phyloP scores from a whole-genome alignment of 2,113 vertebrate species.

The Leucopternis melanops region DNA sequence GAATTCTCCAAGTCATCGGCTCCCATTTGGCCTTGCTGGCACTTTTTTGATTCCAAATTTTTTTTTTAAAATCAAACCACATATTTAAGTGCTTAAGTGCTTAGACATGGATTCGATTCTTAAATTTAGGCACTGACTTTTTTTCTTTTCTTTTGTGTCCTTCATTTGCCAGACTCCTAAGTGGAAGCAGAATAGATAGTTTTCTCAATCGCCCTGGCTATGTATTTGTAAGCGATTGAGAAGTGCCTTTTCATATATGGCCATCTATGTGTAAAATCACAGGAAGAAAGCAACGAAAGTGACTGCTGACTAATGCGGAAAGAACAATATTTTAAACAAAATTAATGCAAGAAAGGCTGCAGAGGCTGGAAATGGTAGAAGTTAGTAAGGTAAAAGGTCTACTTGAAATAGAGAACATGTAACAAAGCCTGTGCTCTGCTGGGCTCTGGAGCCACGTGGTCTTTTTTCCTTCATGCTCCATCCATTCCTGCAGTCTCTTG shows the following conservation, averaged over 20 bases:
- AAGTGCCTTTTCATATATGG: not conserved
- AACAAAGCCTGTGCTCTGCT: not conserved
- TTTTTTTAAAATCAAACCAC: not conserved
- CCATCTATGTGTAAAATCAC: not conserved
- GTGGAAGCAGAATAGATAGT: not conserved
- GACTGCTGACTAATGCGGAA: not conserved
- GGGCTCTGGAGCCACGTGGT: not conserved
- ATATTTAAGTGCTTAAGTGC: constrained; percentile 24
- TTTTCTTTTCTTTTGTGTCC: not conserved
- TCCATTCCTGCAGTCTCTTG: not conserved
- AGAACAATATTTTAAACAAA: not conserved
- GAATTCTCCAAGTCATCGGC: not conserved
- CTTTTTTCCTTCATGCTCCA: not conserved
- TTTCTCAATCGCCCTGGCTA: not conserved
- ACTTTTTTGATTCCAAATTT: not conserved
- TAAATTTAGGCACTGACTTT: not conserved
- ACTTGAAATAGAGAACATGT: not conserved
- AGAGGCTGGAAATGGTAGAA: not conserved
- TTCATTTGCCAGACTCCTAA: not conserved
- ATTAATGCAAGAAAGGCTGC: not conserved
- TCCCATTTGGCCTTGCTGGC: not conserved
- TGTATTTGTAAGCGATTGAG: not conserved
- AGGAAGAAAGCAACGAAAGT: not conserved
- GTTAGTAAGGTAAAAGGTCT: not conserved
- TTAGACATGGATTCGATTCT: constrained; percentile 20